Conservation (phyloP, 2,797 vertebrate species). For the Lacerta viridis region DNA sequence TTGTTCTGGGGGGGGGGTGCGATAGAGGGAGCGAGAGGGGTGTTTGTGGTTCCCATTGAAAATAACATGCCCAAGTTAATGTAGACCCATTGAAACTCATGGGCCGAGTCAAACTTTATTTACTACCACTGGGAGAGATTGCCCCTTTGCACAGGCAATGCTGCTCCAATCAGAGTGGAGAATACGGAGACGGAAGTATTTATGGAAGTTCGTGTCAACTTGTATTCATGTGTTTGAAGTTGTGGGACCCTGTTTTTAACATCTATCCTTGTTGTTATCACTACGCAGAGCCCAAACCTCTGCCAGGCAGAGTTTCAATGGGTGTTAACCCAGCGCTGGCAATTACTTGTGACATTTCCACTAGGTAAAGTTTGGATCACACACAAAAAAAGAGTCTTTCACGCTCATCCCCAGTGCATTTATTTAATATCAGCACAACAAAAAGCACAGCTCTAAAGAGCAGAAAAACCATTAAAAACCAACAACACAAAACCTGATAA, state of each 20-base stretch:
- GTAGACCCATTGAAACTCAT: no score
- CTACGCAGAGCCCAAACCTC: no score
- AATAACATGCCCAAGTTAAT: no score
- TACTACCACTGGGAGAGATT: no score
- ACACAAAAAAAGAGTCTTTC: neutral
- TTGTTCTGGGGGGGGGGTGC: neutral
- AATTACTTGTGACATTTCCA: neutral
- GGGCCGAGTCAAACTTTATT: no score
- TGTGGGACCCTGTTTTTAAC: neutral
- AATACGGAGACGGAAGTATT: neutral
- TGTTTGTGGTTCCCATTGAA: no score
- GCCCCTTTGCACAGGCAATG: no score
- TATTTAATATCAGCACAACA: neutral
- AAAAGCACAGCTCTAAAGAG: neutral
- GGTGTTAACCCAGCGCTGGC: neutral
- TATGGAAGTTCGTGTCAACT: neutral
- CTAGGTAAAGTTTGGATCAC: neutral
- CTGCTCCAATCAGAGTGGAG: neutral
- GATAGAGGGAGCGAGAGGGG: neutral
- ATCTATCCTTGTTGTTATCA: neutral
- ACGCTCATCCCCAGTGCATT: neutral
- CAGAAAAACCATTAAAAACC: neutral
- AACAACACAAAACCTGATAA: no score
- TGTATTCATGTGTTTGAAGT: neutral
- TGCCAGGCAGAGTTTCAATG: neutral